Percentiles rank a stretch among this genome's conserved stretches.
Conservation (phyloP, 1,140 invertebrate species). For the Drosophila ogumai region DNA sequence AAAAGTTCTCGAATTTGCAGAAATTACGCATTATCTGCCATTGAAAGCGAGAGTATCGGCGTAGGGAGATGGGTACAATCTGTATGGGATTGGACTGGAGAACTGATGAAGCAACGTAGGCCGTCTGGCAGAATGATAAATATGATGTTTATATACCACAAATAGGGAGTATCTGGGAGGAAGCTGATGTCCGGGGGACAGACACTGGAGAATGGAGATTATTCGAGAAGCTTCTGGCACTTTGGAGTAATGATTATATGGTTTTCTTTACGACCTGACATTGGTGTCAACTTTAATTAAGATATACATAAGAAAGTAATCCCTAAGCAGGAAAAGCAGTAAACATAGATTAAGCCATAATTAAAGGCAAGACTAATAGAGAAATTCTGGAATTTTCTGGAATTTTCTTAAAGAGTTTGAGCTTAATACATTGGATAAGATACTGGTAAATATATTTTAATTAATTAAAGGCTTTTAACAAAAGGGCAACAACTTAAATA, state of each 20-base stretch:
- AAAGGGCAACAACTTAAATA: not conserved
- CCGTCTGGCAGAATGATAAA: slow-evolving; percentile 30
- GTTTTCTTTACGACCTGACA: not conserved
- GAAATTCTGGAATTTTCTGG: slow-evolving; percentile 2
- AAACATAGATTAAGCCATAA: not conserved
- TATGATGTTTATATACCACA: slow-evolving; percentile 18
- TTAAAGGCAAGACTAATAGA: not conserved
- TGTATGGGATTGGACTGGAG: not conserved
- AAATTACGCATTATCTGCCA: slow-evolving; percentile 44
- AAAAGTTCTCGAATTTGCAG: slow-evolving; percentile 64
- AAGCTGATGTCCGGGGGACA: not conserved
- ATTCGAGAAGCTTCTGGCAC: slow-evolving; percentile 24
- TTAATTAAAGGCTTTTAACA: not conserved
- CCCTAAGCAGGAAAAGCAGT: not conserved
- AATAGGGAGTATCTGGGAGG: not conserved
- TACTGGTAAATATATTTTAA: not conserved
- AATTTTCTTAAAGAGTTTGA: not conserved
- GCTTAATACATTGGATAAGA: not conserved
- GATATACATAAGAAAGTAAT: not conserved
- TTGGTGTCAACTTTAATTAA: slow-evolving; percentile 11
- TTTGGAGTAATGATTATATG: not conserved
- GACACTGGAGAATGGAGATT: not conserved
- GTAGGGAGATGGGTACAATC: slow-evolving; percentile 15
- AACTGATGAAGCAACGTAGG: not conserved
- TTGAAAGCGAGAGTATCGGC: slow-evolving; percentile 50